Evolutionary conservation across 2,797 vertebrate species (phyloP), one percentile per base, ranked within the genome.

Genomic region (Garrulus glandarius): DNA sequence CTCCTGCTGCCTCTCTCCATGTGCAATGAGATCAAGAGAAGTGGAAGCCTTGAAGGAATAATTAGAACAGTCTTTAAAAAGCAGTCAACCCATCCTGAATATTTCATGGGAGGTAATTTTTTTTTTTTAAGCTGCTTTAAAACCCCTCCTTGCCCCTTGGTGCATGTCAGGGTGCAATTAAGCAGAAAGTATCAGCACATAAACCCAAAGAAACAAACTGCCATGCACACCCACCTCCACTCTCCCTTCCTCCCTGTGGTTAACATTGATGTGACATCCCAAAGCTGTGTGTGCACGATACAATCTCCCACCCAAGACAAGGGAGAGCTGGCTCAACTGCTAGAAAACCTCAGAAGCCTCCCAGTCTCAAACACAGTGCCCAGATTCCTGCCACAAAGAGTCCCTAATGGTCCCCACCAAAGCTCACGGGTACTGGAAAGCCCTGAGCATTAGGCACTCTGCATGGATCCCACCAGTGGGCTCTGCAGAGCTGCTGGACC

Each of bases 31-130:
- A 95, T 41, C 70, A 70, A 27, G 47, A 94, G 90, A 85, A 47
- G 13, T 13, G 29, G 59, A 82, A 95, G 70, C 78, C 85, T 85
- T 87, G 89, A 72, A 78, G 84, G 64, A 91, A 13, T 34, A 84
- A 92, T 96, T 72, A 96, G n/a, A 53, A 22, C 43, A 53, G 37
- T 70, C 72, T 93, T 59, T 59, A 72, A 53, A 68, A 93, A 90
- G 74, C 27, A 92, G 75, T 50, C 65, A 89, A 79, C 18, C 8
- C n/a, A 85, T 60, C 92, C 91, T 92, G 75, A 96, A 94, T 96
- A 96, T 96, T 98, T 97, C 85, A 97, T 74, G 44, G 89, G 78
- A 93, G 59, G 91, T 94, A 93, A 59, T 34, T 91, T 87, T 89
- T 43, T 17, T 41, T 19, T 19, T 43, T 43, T 43, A 56, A 89